These are phyloP conservation scores for Hucho hucho DNA, from an alignment of 2,113 vertebrate genomes.

Conservation along the genomic window DNA sequence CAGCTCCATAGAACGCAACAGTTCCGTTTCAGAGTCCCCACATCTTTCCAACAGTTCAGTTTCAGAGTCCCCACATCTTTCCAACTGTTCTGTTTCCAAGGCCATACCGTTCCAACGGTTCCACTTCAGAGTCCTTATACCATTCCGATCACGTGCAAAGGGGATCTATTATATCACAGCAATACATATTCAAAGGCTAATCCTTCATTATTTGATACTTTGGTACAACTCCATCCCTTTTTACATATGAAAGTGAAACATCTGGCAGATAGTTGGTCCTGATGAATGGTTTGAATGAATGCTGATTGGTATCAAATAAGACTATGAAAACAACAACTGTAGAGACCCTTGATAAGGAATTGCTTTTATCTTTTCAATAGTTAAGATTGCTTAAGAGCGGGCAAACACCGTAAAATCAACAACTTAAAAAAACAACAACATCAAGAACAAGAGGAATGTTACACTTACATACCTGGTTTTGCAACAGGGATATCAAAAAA, in stretches of 20 bases:
- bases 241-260: slow-evolving; percentile 14
- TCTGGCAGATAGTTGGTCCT: neutral
- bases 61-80: too few relatives aligned
- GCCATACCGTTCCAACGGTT: too few relatives aligned
- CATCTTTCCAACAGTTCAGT: too few relatives aligned
- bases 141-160: slow-evolving; percentile 31
- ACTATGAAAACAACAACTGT: too few relatives aligned
- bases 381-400: neutral
- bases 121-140: neutral
- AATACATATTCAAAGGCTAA: neutral
- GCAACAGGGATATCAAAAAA: neutral
- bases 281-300: neutral
- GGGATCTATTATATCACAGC: slow-evolving; percentile 15
- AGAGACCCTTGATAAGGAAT: neutral
- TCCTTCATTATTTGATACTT: slow-evolving; percentile 47
- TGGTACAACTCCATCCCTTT: slow-evolving; percentile 35
- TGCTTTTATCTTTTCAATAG: neutral
- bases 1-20: slow-evolving; percentile 29
- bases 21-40: neutral
- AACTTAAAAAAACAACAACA: neutral
- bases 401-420: neutral
- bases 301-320: neutral
- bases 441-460: neutral
- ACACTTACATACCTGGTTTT: neutral
- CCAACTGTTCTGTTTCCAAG: too few relatives aligned